Conservation (phyloP, 2,113 vertebrate species). For the Oreochromis niloticus region DNA sequence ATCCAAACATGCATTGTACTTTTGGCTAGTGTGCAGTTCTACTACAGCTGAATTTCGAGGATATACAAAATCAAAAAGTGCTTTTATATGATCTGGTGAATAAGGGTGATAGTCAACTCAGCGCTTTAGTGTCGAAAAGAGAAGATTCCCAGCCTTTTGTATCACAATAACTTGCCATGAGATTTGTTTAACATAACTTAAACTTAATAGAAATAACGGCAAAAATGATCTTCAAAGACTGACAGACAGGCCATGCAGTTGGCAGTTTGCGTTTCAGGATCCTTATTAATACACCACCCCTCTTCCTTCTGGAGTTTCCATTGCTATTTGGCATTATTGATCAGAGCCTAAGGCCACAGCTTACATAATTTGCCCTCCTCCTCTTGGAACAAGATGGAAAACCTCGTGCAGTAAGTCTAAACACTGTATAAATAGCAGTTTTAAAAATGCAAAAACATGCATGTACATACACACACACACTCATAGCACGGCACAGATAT, state of each 20-base stretch:
- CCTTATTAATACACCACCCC: background rate
- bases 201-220: background rate
- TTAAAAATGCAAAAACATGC: background rate
- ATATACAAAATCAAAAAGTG: background rate
- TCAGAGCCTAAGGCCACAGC: conserved; percentile 13
- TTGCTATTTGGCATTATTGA: conserved; percentile 55
- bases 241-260: background rate
- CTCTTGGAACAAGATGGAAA: background rate
- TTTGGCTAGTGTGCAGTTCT: background rate
- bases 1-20: background rate
- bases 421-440: background rate
- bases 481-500: background rate
- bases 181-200: background rate
- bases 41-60: background rate
- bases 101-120: background rate
- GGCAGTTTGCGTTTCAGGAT: background rate
- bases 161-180: background rate
- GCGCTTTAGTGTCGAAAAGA: background rate
- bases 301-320: background rate
- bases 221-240: background rate
- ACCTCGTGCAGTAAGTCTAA: background rate
- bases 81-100: background rate
- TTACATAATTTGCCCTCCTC: background rate
- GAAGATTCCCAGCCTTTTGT: background rate
- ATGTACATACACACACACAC: background rate